Evolutionary conservation across 2,888 invertebrate species (phyloP).

Genomic region (Ferdinandea cuprea): DNA sequence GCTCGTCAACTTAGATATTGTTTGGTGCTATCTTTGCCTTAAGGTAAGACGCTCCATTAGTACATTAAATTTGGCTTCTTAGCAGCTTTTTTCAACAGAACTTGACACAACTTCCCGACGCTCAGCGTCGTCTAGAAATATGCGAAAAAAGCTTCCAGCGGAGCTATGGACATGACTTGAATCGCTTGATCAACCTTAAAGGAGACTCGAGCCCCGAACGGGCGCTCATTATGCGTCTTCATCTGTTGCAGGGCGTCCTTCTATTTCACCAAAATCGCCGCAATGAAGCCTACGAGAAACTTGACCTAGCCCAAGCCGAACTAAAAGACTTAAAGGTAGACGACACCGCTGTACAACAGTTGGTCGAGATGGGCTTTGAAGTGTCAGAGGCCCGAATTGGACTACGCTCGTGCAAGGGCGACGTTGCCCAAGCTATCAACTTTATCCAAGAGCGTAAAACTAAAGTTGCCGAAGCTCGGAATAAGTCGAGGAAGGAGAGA

Average conservation of each 20-base stretch:
- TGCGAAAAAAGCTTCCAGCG: conserved; percentile 88
- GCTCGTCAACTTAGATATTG: conserved; percentile 91
- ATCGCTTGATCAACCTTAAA: conserved; percentile 85
- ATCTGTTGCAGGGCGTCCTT: conserved; percentile 91
- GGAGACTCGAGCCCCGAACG: conserved; percentile 87
- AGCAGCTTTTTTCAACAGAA: conserved; percentile 80
- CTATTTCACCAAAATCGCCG: conserved; percentile 90
- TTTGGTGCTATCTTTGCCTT: conserved; percentile 94
- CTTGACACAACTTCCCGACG: conserved; percentile 89
- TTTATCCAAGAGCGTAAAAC: conserved; percentile 86
- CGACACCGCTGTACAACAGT: conserved; percentile 83
- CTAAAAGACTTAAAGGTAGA: conserved; percentile 86
- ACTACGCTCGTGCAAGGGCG: conserved; percentile 85
- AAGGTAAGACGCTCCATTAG: conserved; percentile 75
- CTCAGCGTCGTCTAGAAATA: conserved; percentile 86
- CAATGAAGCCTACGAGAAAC: conserved; percentile 85
- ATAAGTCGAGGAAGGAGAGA: conserved; percentile 84
- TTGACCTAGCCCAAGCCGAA: conserved; percentile 87
- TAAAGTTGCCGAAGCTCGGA: conserved; percentile 84
- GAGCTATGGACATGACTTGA: conserved; percentile 87
- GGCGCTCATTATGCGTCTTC: conserved; percentile 90
- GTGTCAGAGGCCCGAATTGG: conserved; percentile 88
- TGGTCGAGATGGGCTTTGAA: conserved; percentile 87
- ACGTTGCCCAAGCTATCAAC: conserved; percentile 86
- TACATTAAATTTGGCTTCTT: not conserved